Conservation (phyloP, 2,113 vertebrate species). For the Dasyurus viverrinus region DNA sequence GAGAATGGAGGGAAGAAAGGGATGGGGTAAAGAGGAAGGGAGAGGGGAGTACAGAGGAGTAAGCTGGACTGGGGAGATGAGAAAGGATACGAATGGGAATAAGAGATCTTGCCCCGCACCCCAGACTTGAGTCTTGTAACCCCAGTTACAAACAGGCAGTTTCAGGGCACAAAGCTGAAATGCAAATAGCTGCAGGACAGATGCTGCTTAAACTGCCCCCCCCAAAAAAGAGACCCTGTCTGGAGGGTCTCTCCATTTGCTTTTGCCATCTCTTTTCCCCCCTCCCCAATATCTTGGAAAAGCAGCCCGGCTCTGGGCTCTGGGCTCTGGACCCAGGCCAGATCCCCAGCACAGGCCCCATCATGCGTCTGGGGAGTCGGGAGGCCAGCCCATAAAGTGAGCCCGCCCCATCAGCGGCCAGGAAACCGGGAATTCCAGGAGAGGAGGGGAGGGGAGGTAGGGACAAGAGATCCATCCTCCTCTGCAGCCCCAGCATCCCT, state of each 20-base stretch:
- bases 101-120: neutral
- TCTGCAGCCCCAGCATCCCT: neutral
- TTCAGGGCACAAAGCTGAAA: neutral
- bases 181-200: conserved; percentile 15
- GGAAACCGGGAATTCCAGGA: conserved; percentile 65
- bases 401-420: conserved; percentile 18
- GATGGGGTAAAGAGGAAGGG: neutral
- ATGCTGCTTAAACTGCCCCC: neutral
- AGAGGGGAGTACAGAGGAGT: neutral
- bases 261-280: neutral
- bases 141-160: conserved; percentile 74
- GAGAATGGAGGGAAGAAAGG: neutral
- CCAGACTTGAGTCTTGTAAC: conserved; percentile 81
- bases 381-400: neutral
- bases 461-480: conserved; percentile 1
- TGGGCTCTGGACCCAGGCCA: neutral
- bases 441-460: conserved; percentile 53
- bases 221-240: neutral
- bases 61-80: neutral
- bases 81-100: conserved; percentile 61
- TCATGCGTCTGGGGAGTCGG: neutral
- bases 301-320: neutral
- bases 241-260: neutral
- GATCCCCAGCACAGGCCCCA: neutral
- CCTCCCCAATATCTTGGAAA: neutral